phyloP scores from a whole-genome alignment of 64 coral and sea anemone genomes.

The Montipora capricornis region DNA sequence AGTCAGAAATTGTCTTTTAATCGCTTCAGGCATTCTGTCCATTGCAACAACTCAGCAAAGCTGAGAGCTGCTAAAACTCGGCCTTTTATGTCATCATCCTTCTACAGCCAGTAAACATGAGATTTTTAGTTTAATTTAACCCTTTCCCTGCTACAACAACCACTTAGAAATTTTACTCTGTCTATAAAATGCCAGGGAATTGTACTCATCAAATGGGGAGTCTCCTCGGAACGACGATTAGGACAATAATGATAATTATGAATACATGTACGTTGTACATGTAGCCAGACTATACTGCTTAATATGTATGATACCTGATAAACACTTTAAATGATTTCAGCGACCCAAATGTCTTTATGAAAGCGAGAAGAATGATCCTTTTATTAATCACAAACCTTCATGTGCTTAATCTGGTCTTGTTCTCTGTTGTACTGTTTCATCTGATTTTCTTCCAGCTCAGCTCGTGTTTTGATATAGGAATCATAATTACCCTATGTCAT shows the following conservation, averaged over 20 bases:
- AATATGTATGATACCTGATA: no score
- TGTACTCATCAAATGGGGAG: no score
- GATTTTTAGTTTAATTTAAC: no score
- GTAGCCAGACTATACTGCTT: no score
- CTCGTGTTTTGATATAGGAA: slow-evolving; percentile 91
- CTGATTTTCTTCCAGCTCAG: slow-evolving; percentile 94
- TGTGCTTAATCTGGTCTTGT: slow-evolving; percentile 98
- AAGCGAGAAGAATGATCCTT: no score
- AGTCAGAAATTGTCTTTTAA: slow-evolving; percentile 18
- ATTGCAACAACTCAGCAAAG: slow-evolving; percentile 48
- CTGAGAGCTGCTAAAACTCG: slow-evolving; percentile 88
- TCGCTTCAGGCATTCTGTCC: slow-evolving; percentile 87
- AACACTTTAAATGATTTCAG: no score
- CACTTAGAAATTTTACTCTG: neutral
- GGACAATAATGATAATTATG: no score
- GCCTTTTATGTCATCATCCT: slow-evolving; percentile 97
- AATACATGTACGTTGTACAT: no score
- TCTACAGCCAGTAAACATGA: slow-evolving; percentile 21
- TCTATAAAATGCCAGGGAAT: no score
- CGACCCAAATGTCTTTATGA: no score
- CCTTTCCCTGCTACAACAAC: neutral
- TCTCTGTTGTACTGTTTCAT: slow-evolving; percentile 97
- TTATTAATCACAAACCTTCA: slow-evolving; percentile 70
- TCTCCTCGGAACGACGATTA: no score
- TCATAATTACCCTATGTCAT: slow-evolving; percentile 91